Evolutionary conservation across 2,113 vertebrate species (phyloP).

Genomic region (Corvus cornix): DNA sequence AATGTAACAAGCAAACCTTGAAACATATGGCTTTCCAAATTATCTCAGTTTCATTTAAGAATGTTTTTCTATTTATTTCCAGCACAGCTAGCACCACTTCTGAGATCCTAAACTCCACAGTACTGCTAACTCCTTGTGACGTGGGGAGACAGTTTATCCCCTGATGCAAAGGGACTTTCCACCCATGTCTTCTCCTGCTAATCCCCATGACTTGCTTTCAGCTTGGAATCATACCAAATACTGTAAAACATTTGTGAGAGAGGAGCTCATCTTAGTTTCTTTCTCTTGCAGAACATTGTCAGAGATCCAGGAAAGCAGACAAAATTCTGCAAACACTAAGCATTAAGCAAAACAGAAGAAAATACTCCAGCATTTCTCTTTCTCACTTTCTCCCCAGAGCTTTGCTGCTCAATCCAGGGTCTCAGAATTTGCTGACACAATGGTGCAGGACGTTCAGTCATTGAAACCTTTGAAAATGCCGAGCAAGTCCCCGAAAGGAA

Average conservation of each 20-base stretch:
- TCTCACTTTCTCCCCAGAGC: not conserved
- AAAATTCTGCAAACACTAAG: constrained; percentile 26
- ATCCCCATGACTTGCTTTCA: not conserved
- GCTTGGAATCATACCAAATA: not conserved
- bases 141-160: not conserved
- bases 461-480: constrained; percentile 4
- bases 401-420: not conserved
- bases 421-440: constrained; percentile 11
- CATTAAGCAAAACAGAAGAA: constrained; percentile 32
- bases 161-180: constrained; percentile 1
- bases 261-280: not conserved
- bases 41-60: constrained; percentile 4
- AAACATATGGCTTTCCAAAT: not conserved
- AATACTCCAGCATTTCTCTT: not conserved
- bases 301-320: constrained; percentile 5
- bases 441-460: not conserved
- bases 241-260: not conserved
- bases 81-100: not conserved
- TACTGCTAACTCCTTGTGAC: not conserved
- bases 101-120: not conserved
- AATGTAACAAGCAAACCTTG: not conserved
- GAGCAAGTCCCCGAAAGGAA: not conserved
- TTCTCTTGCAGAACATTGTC: constrained; percentile 26
- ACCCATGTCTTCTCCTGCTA: not conserved
- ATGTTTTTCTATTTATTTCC: not conserved